Conservation (phyloP, 2,888 invertebrate species). For the Pyrgus malvae region DNA sequence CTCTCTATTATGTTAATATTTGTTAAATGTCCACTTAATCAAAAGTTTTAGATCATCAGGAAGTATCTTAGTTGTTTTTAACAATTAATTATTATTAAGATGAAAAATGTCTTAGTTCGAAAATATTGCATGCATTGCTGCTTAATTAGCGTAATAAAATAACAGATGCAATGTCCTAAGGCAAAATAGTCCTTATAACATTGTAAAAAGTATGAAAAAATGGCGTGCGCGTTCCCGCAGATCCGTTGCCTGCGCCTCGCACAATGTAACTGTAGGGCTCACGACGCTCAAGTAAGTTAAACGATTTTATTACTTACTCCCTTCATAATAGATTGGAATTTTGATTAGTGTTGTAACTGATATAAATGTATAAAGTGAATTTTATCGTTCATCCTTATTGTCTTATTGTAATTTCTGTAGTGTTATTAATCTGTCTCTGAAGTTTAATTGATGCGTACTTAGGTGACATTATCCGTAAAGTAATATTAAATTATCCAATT, state of each 20-base stretch:
- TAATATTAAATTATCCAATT: too few species aligned
- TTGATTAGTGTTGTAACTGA: neutral
- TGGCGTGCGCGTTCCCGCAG: slow-evolving; percentile 45
- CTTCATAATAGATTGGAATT: neutral
- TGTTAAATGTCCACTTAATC: too few species aligned
- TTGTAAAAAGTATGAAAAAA: neutral
- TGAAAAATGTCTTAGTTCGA: neutral
- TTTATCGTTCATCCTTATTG: too few species aligned
- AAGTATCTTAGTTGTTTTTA: neutral
- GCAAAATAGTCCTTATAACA: neutral
- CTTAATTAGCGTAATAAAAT: neutral
- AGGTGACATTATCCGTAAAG: too few species aligned
- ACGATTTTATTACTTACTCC: neutral
- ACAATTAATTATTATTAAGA: neutral
- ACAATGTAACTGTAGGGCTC: slow-evolving; percentile 59
- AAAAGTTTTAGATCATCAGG: too few species aligned
- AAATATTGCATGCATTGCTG: too few species aligned
- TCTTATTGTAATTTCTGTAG: too few species aligned
- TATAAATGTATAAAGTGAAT: too few species aligned
- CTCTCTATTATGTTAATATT: too few species aligned
- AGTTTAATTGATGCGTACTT: neutral
- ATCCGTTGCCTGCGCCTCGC: slow-evolving; percentile 64
- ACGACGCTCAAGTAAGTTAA: slow-evolving; percentile 64
- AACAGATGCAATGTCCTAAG: neutral
- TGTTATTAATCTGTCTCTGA: neutral